Evolutionary conservation across 2,113 vertebrate species (phyloP).

Genomic region (Lota lota): DNA sequence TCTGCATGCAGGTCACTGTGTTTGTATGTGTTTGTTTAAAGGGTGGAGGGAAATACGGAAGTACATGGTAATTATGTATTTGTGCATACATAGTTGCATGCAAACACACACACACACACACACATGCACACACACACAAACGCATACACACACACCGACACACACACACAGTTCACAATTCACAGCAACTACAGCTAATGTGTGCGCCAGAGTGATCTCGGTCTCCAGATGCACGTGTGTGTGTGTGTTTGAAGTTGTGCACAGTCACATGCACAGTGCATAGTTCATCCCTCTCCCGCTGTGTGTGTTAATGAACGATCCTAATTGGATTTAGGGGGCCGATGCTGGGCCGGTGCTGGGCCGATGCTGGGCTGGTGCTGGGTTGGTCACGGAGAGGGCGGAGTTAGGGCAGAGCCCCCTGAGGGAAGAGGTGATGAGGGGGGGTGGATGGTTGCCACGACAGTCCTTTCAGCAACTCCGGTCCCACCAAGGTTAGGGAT

Average conservation of each 20-base stretch:
- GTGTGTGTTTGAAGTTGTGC: constrained; percentile 9
- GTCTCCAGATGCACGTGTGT: neutral
- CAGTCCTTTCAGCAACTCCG: constrained; percentile 36
- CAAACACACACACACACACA: constrained; percentile 6
- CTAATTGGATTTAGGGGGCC: constrained; percentile 65
- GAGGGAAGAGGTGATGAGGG: constrained; percentile 41
- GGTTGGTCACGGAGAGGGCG: constrained; percentile 33
- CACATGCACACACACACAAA: neutral
- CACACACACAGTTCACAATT: constrained; percentile 2
- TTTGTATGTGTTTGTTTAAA: too few relatives aligned
- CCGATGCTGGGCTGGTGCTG: constrained; percentile 27
- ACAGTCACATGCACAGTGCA: constrained; percentile 18
- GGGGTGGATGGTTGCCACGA: constrained; percentile 55
- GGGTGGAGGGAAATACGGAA: too few relatives aligned
- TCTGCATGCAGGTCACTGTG: too few relatives aligned
- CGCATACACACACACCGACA: neutral
- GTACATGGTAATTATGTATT: too few relatives aligned
- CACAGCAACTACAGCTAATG: neutral
- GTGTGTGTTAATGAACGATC: constrained; percentile 64
- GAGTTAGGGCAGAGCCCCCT: constrained; percentile 31
- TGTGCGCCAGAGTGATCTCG: too few relatives aligned
- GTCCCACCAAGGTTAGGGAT: constrained; percentile 61
- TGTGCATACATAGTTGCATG: neutral
- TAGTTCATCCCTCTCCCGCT: constrained; percentile 52
- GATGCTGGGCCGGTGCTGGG: constrained; percentile 9